Conservation (phyloP, 1,140 invertebrate species). For the Hydropsyche tenuis region DNA sequence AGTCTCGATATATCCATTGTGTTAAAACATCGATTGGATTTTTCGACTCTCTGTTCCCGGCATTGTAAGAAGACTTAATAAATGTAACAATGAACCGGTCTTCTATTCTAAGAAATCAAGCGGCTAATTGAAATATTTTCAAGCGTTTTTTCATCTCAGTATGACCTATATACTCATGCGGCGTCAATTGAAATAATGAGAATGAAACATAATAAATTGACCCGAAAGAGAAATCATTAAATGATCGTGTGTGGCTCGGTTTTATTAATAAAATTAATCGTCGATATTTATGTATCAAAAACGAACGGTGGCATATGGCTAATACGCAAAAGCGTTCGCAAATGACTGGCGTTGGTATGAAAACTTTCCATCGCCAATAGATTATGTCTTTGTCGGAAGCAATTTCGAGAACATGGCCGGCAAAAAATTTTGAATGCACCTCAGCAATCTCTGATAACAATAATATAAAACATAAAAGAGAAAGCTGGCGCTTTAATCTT, state of each 20-base stretch:
- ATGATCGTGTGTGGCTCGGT: background rate
- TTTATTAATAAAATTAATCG: background rate
- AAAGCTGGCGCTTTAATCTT: background rate
- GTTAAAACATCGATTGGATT: background rate
- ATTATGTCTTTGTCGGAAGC: constrained; percentile 20
- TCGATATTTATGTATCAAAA: background rate
- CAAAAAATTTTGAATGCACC: background rate
- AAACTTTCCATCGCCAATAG: constrained; percentile 22
- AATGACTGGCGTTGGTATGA: constrained; percentile 4
- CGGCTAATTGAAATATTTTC: constrained; percentile 23
- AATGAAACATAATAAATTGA: background rate
- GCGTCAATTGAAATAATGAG: background rate
- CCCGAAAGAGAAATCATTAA: background rate
- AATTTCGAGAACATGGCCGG: constrained; percentile 7
- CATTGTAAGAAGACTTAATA: constrained; percentile 5
- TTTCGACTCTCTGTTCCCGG: background rate
- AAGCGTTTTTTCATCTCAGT: background rate
- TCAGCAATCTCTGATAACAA: constrained; percentile 5
- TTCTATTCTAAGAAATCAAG: constrained; percentile 1
- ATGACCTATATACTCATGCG: background rate
- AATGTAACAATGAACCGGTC: constrained; percentile 26
- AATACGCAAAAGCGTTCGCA: constrained; percentile 25
- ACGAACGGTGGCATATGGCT: constrained; percentile 23
- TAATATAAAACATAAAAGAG: constrained; percentile 3
- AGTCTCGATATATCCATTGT: background rate